A percentile compares a stretch with the other conserved stretches of the same genome.
These are phyloP conservation scores for Petrocephalus sullivani DNA, from an alignment of 2,797 vertebrate species.

Conservation along the genomic window DNA sequence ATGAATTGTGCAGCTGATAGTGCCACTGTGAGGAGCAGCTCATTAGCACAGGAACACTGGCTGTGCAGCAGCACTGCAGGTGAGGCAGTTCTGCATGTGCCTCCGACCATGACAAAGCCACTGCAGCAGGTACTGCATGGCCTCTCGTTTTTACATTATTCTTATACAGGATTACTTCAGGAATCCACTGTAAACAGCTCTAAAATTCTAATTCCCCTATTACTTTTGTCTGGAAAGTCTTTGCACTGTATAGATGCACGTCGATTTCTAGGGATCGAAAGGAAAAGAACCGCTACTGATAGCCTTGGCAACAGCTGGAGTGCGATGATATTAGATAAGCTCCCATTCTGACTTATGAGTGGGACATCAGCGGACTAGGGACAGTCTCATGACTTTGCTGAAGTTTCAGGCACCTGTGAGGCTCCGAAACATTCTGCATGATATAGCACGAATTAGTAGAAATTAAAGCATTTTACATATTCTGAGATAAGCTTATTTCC, in stretches of 20 bases:
- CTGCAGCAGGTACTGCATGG: too few species aligned
- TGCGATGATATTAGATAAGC: background rate
- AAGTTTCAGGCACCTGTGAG: background rate
- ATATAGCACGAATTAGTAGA: background rate
- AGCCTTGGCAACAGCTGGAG: background rate
- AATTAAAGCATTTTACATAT: background rate
- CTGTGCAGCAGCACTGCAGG: background rate
- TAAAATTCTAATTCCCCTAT: background rate
- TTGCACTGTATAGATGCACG: background rate
- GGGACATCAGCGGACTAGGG: background rate
- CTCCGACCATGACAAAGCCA: too few species aligned
- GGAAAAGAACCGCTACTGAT: background rate
- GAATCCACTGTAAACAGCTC: background rate
- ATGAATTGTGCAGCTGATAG: background rate
- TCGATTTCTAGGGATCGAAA: background rate
- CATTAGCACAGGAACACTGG: background rate
- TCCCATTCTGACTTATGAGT: background rate
- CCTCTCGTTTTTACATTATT: too few species aligned
- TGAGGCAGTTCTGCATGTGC: too few species aligned
- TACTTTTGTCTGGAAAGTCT: background rate
- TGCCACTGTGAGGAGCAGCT: background rate
- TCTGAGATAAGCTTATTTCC: background rate
- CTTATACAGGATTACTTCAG: background rate
- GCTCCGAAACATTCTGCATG: background rate
- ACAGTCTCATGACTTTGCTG: background rate